phyloP scores from a whole-genome alignment of 2,888 invertebrate species.

The Mimas tiliae region DNA sequence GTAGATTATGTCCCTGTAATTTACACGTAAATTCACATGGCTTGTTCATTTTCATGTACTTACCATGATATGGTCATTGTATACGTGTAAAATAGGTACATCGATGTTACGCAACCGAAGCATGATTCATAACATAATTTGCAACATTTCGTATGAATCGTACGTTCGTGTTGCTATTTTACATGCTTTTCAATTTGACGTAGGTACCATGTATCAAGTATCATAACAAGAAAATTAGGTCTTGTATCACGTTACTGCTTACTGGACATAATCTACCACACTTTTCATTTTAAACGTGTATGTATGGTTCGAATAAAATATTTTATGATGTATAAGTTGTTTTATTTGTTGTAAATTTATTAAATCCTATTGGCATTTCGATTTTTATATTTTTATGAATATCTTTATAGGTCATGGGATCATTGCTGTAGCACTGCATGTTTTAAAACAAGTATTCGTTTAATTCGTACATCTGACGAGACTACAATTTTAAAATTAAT shows the following conservation, averaged over 20 bases:
- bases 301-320: background rate
- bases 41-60: slow-evolving; percentile 40
- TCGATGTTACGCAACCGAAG: slow-evolving; percentile 53
- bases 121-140: slow-evolving; percentile 54
- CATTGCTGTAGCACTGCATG: too few relatives aligned
- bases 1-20: background rate
- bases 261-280: background rate
- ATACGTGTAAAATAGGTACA: slow-evolving; percentile 28
- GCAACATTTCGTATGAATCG: slow-evolving; percentile 43
- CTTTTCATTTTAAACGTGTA: slow-evolving; percentile 8
- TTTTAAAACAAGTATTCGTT: background rate
- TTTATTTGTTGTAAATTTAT: background rate
- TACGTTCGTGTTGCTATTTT: slow-evolving; percentile 39
- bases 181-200: slow-evolving; percentile 37
- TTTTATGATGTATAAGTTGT: background rate
- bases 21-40: slow-evolving; percentile 24
- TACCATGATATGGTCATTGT: slow-evolving; percentile 47
- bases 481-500: slow-evolving; percentile 1
- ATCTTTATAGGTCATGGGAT: too few relatives aligned
- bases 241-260: slow-evolving; percentile 34
- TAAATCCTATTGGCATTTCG: background rate
- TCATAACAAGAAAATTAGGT: slow-evolving; percentile 42
- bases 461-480: background rate
- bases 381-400: background rate
- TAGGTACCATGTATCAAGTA: slow-evolving; percentile 34